Percentiles rank a stretch among this genome's conserved stretches.
Conservation (phyloP, 2,888 invertebrate species). For the Nasonovia ribisnigri region DNA sequence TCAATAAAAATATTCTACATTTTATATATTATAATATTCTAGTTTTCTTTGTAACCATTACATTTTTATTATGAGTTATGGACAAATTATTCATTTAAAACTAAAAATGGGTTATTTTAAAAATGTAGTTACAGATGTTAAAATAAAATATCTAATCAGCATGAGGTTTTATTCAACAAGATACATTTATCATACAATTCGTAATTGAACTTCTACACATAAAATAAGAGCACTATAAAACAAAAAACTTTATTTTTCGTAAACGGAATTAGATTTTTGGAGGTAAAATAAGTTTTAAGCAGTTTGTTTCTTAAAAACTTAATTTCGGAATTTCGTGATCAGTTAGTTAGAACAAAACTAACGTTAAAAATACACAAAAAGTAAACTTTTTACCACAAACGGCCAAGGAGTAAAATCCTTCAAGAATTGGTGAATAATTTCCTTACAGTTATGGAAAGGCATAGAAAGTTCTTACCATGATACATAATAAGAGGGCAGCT, state of each 20-base stretch:
- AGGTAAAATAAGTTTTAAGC: conserved; percentile 15
- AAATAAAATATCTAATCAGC: not conserved
- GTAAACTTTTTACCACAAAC: not conserved
- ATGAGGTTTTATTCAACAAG: not conserved
- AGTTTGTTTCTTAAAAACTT: conserved; percentile 33
- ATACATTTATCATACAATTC: conserved; percentile 44
- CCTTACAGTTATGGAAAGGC: not conserved
- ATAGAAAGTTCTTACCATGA: not conserved
- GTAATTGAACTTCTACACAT: not conserved
- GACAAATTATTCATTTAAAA: no score
- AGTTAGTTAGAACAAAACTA: conserved; percentile 29
- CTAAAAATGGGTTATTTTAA: not conserved
- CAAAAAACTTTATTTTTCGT: conserved; percentile 25
- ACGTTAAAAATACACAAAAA: not conserved
- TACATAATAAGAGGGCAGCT: not conserved
- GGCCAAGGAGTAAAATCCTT: not conserved
- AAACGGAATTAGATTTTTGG: conserved; percentile 20
- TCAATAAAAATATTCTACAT: not conserved
- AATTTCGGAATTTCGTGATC: not conserved
- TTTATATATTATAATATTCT: not conserved
- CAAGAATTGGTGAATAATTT: not conserved
- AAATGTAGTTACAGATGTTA: not conserved
- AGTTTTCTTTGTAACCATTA: not conserved
- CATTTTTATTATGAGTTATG: no score
- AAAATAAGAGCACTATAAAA: not conserved